phyloP scores from a whole-genome alignment of 2,888 invertebrate species.

The Entomobrya proxima region DNA sequence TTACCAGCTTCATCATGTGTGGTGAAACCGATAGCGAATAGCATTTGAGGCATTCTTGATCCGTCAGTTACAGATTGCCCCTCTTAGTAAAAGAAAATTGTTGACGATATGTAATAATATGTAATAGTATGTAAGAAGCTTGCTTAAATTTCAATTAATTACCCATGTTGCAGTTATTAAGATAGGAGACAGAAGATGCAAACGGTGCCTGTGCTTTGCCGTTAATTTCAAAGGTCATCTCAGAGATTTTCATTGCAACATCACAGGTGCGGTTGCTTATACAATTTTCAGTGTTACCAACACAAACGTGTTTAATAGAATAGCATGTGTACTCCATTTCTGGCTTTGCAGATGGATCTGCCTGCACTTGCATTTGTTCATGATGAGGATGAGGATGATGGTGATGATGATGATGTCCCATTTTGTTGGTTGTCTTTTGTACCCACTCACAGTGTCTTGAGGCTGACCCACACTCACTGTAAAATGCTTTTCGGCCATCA shows the following conservation, averaged over 20 bases:
- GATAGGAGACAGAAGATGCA: not conserved
- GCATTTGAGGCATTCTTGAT: slow-evolving; percentile 32
- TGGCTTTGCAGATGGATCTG: not conserved
- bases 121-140: not conserved
- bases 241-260: slow-evolving; percentile 38
- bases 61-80: slow-evolving; percentile 5
- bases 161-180: slow-evolving; percentile 48
- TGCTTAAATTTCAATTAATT: not conserved
- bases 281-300: slow-evolving; percentile 50
- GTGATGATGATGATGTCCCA: not conserved
- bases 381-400: not conserved
- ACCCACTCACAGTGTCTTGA: slow-evolving; percentile 12
- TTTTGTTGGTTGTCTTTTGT: not conserved
- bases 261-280: slow-evolving; percentile 28
- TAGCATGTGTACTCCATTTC: slow-evolving; percentile 13
- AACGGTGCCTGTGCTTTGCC: not conserved
- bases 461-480: slow-evolving; percentile 29
- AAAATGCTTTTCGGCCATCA: slow-evolving; percentile 13
- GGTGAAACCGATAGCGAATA: slow-evolving; percentile 48
- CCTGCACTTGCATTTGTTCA: not conserved
- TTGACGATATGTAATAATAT: not conserved
- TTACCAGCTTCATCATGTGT: slow-evolving; percentile 30
- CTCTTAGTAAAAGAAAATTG: slow-evolving; percentile 7
- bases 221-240: not conserved
- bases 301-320: slow-evolving; percentile 21